Evolutionary conservation across 2,888 invertebrate genomes (phyloP), one percentile per base, ranked within the genome.

Genomic region (Ditylenchus weischeri): DNA sequence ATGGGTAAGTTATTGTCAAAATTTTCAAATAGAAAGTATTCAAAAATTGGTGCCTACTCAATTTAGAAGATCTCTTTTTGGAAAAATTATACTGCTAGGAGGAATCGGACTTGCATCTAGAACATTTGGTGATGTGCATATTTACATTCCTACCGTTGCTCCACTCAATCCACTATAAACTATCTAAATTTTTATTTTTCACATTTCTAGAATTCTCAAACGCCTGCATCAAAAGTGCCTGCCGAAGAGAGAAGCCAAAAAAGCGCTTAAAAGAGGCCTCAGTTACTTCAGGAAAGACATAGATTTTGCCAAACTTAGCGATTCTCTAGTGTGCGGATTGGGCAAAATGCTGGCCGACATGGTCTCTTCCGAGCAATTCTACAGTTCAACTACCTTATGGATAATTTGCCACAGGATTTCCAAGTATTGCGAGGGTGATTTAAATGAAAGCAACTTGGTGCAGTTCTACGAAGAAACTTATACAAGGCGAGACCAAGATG

Each of bases 391-490:
- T 10, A 48, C 11, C 43, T 43, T 43, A 3, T 65, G 65, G 65
- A 23, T 29, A 5, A 48, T 43, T 36, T 65, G 65, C 60, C 50
- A 49, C 23, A 48, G 19, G 38, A 38, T 65, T 15, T 60, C 65
- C 13, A 60, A 65, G 36, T n/a, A n/a, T 21, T 60, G 51, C 18
- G 65, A 65, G 51, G 61, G 50, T 29, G 58, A 64, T 35, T 23
- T 61, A 35, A 63, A 5, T 49, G 50, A 35, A 21, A n/a, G 21
- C 13, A 1, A 49, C 13, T n/a, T 65, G 61, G 49, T 13, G 19
- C 21, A 21, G 1, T 65, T 65, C 50, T 65, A 65, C 60, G 51
- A 36, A 29, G 35, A 15, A 11, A 43, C 43, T 6, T 10, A 3
- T 43, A 2, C 43, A 43, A 43, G 43, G 43, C 43, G 8, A 8